Percentiles rank a stretch among this genome's conserved stretches.
phyloP scores from a whole-genome alignment of 2,888 invertebrate species.

The Cantharis nigra region DNA sequence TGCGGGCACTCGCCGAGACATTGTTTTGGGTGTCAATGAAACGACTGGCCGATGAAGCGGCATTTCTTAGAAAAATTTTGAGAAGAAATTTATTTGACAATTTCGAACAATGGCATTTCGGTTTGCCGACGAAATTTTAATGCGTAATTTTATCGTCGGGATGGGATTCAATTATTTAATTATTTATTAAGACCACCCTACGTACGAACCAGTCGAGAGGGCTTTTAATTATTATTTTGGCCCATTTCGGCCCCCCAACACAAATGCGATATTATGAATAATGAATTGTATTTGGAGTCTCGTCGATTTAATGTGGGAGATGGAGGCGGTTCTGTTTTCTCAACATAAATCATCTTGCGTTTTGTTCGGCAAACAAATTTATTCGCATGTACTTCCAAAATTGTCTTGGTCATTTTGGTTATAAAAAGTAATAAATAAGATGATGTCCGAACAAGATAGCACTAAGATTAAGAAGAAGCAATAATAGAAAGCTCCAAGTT shows the following conservation, averaged over 20 bases:
- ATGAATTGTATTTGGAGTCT: slow-evolving; percentile 6
- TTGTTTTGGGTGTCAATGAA: slow-evolving; percentile 23
- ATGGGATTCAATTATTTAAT: not conserved
- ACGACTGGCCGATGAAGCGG: not conserved
- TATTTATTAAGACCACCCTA: not conserved
- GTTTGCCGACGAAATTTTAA: not conserved
- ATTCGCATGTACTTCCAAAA: slow-evolving; percentile 1
- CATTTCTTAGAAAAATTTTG: slow-evolving; percentile 6
- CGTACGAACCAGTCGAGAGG: not conserved
- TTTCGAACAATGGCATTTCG: not conserved
- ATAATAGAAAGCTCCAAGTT: slow-evolving; percentile 41
- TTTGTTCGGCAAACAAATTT: not conserved
- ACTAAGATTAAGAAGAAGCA: slow-evolving; percentile 38
- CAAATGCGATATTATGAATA: slow-evolving; percentile 16
- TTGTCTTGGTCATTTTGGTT: slow-evolving; percentile 21
- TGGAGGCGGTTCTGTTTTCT: not conserved
- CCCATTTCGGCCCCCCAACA: slow-evolving; percentile 3
- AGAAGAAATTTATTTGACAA: not conserved
- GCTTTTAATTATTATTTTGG: slow-evolving; percentile 10
- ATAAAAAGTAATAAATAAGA: slow-evolving; percentile 39
- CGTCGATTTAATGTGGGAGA: not conserved
- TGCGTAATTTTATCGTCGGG: not conserved
- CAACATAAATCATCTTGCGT: not conserved
- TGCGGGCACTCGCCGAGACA: slow-evolving; percentile 10
- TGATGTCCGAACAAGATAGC: slow-evolving; percentile 39